Evolutionary conservation across 2,888 invertebrate species (phyloP).

Genomic region (Tipula vernalis): DNA sequence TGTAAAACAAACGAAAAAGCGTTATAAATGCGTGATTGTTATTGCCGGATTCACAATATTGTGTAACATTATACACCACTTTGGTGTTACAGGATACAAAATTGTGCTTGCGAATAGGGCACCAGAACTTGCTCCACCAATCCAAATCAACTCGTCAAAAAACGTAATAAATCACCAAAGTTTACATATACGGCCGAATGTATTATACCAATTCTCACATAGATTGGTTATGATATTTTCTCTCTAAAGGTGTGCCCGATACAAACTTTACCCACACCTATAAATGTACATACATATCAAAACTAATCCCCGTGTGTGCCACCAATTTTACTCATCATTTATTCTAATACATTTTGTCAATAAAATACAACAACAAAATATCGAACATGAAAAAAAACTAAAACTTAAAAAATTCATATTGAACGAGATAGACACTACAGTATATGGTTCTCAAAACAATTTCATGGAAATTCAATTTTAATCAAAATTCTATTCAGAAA

Average conservation of each 20-base stretch:
- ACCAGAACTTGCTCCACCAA: too few species aligned
- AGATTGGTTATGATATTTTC: too few species aligned
- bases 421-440: not conserved
- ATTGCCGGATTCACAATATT: too few species aligned
- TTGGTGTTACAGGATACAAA: too few species aligned
- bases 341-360: not conserved
- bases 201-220: too few species aligned
- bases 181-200: too few species aligned
- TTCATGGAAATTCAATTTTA: not conserved
- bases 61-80: too few species aligned
- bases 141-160: too few species aligned
- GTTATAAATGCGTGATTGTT: too few species aligned
- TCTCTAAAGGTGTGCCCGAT: not conserved
- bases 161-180: too few species aligned
- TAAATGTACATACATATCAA: not conserved
- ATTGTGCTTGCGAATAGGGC: too few species aligned
- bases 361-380: not conserved
- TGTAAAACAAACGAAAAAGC: too few species aligned
- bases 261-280: not conserved
- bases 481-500: not conserved
- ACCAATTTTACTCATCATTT: not conserved
- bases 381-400: not conserved
- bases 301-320: not conserved
- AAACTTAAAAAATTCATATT: not conserved
- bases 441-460: not conserved